These are phyloP conservation scores for Danaus plexippus DNA, from an alignment of 1,140 invertebrate species.

Conservation along the genomic window DNA sequence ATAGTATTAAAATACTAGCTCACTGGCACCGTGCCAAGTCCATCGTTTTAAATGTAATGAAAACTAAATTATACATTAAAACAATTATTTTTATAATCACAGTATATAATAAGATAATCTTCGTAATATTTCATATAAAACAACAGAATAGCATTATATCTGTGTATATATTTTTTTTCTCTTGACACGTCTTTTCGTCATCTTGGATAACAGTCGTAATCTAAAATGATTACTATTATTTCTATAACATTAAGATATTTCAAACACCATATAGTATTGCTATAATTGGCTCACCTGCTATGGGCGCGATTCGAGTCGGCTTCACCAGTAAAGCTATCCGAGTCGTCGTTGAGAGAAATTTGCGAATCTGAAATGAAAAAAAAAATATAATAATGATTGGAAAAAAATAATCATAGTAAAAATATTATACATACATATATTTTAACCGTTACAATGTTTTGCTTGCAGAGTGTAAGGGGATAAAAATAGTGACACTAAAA, in stretches of 20 bases:
- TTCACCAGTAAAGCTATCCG: conserved; percentile 61
- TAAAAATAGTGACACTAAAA: too few species aligned
- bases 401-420: too few species aligned
- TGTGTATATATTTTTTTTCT: conserved; percentile 4
- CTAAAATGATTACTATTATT: not conserved
- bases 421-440: too few species aligned
- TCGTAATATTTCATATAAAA: too few species aligned
- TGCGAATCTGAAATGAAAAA: conserved; percentile 53
- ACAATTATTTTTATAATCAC: too few species aligned
- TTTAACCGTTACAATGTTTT: too few species aligned
- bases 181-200: conserved; percentile 1
- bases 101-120: too few species aligned
- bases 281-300: conserved; percentile 31
- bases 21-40: too few species aligned
- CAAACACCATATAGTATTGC: conserved; percentile 1
- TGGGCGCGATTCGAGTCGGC: conserved; percentile 40
- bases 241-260: not conserved
- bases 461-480: too few species aligned
- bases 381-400: conserved; percentile 12
- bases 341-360: conserved; percentile 67
- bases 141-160: too few species aligned
- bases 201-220: not conserved
- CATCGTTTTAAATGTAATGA: too few species aligned
- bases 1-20: conserved; percentile 1
- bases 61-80: too few species aligned